Evolutionary conservation across 2,113 vertebrate species (phyloP).

Genomic region (Periophthalmodon schlosseri): DNA sequence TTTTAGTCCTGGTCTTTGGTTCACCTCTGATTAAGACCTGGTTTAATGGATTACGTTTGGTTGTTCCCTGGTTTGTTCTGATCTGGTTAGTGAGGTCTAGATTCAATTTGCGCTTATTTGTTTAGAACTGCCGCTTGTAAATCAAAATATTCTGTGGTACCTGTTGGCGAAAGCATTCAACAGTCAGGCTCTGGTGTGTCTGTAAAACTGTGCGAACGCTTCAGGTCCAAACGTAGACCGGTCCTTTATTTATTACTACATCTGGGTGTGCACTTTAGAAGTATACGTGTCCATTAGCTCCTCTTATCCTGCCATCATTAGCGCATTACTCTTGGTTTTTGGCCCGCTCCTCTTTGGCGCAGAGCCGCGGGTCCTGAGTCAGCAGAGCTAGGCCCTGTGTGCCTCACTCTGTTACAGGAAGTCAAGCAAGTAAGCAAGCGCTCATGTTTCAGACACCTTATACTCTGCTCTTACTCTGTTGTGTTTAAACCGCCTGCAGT

Average conservation of each 20-base stretch:
- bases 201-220: neutral
- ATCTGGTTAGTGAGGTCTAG: neutral
- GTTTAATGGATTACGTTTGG: neutral
- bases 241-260: neutral
- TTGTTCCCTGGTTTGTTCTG: neutral
- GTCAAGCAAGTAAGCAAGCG: slow-evolving; percentile 44
- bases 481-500: slow-evolving; percentile 24
- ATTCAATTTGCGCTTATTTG: neutral
- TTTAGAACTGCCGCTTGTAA: neutral
- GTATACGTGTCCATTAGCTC: neutral
- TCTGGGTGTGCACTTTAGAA: neutral
- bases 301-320: neutral
- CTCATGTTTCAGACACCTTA: slow-evolving; percentile 46
- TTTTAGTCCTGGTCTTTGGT: neutral
- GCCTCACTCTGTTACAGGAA: slow-evolving; percentile 54
- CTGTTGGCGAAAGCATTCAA: neutral
- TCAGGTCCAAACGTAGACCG: neutral
- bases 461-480: slow-evolving; percentile 4
- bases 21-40: neutral
- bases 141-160: neutral
- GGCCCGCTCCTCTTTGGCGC: slow-evolving; percentile 11
- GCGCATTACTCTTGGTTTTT: slow-evolving; percentile 8
- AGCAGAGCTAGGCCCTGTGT: slow-evolving; percentile 42
- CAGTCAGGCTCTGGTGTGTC: neutral
- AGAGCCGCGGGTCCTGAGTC: slow-evolving; percentile 52